Base-by-base conservation (phyloP, 2,113 vertebrate species). In the Passer domesticus region DNA sequence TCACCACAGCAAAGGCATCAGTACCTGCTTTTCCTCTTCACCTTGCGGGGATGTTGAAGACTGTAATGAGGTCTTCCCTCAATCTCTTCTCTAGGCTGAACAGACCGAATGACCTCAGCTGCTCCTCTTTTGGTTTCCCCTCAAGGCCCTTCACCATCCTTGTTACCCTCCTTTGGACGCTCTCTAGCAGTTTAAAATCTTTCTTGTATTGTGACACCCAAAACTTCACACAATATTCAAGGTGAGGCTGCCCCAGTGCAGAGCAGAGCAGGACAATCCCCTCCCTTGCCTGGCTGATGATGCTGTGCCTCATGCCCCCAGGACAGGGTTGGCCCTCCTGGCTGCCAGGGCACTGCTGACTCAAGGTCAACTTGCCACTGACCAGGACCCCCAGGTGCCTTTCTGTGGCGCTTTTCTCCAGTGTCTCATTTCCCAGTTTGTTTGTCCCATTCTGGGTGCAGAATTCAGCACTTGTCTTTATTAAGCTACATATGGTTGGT, bases 201-300 rank as follows among this genome's bases (percentile, higher is more conserved):
- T 83, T 55, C 6, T 62, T 20, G 0, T 19, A 33, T 14, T 27
- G 31, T 27, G 20, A 8, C 22, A 22, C 18, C 12, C 18, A 14
- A 37, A 83, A 13, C 12, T 23, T 5, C 24, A 3, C 30, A 3
- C 17, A 35, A 0, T 2, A 19, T 5, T 53, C 12, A 3, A 31
- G 2, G 17, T 43, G 55, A 70, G 25, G 27, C 25, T 0, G 0
- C 7, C 6, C 9, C 41, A 55, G n/a, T 1, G 2, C n/a, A 53
- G n/a, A 55, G 41, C 21, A 83, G 24, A 60, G 35, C 1, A 0
- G 55, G 47, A 77, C 47, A 76, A 33, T 49, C 41, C 24, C 21
- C 63, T 69, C 55, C n/a, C 25, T 43, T 15, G 9, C 10, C 70
- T 0, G 0, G 7, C 47, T 69, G 60, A 30, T 0, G 0, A 33